Evolutionary conservation across 2,113 vertebrate species (phyloP).

Genomic region (Phylloscopus trochiloides): DNA sequence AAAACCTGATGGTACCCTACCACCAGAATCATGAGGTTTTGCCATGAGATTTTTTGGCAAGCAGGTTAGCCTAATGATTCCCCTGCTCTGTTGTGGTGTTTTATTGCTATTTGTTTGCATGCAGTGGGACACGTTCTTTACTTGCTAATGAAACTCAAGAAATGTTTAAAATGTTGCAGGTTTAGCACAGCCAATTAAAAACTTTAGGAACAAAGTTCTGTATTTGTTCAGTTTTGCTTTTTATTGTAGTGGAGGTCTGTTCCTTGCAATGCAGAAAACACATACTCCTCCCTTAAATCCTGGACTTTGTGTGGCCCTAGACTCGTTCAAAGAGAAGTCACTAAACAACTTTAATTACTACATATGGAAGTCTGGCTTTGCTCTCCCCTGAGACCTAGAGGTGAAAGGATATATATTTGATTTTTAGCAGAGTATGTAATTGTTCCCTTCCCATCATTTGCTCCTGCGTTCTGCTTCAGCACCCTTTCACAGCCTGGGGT

Average conservation of each 20-base stretch:
- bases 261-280: not conserved
- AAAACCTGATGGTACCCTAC: not conserved
- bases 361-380: fast-evolving
- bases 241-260: not conserved
- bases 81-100: not conserved
- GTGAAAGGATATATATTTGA: not conserved
- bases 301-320: not conserved
- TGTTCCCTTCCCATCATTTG: not conserved
- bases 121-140: not conserved
- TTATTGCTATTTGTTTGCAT: not conserved
- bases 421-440: not conserved
- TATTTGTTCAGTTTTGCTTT: not conserved
- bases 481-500: not conserved
- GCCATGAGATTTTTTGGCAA: not conserved
- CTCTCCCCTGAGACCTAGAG: not conserved
- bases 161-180: not conserved
- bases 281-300: not conserved
- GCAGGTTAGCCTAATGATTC: not conserved
- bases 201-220: not conserved
- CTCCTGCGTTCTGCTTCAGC: not conserved
- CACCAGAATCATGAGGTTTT: not conserved
- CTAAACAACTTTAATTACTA: not conserved
- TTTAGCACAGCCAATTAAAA: not conserved
- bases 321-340: not conserved
- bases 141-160: not conserved